These are phyloP conservation scores for Villa cingulata DNA, from an alignment of 2,888 invertebrate species.

Conservation along the genomic window DNA sequence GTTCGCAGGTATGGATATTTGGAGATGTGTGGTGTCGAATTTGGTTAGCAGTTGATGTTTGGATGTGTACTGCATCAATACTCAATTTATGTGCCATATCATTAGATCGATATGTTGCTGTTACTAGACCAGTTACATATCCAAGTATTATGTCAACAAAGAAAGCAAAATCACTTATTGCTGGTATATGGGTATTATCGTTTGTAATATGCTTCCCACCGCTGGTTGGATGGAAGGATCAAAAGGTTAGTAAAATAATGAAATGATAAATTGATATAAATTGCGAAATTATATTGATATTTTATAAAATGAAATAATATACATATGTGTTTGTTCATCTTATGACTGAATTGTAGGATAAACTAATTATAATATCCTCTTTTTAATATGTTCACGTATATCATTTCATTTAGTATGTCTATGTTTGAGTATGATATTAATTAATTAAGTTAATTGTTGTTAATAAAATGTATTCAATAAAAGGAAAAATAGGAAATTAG, in stretches of 20 bases:
- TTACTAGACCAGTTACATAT: slow-evolving; percentile 90
- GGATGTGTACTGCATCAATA: slow-evolving; percentile 98
- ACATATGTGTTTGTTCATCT: no score
- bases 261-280: slow-evolving; percentile 18
- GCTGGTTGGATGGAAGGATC: slow-evolving; percentile 83
- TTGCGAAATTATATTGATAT: no score
- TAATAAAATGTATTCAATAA: no score
- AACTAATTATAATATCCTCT: no score
- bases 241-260: slow-evolving; percentile 38
- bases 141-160: slow-evolving; percentile 80
- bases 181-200: slow-evolving; percentile 87
- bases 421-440: no score
- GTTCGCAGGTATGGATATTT: slow-evolving; percentile 83
- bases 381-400: no score
- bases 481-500: no score
- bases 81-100: slow-evolving; percentile 93
- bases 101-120: slow-evolving; percentile 89
- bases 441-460: no score
- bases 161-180: slow-evolving; percentile 74
- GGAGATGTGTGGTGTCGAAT: slow-evolving; percentile 91
- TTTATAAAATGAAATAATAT: no score
- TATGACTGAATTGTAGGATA: no score
- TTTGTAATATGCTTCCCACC: slow-evolving; percentile 96
- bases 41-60: slow-evolving; percentile 95
- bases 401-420: no score